Conservation (phyloP, 2,888 invertebrate genomes). For the Uropetala carovei region DNA sequence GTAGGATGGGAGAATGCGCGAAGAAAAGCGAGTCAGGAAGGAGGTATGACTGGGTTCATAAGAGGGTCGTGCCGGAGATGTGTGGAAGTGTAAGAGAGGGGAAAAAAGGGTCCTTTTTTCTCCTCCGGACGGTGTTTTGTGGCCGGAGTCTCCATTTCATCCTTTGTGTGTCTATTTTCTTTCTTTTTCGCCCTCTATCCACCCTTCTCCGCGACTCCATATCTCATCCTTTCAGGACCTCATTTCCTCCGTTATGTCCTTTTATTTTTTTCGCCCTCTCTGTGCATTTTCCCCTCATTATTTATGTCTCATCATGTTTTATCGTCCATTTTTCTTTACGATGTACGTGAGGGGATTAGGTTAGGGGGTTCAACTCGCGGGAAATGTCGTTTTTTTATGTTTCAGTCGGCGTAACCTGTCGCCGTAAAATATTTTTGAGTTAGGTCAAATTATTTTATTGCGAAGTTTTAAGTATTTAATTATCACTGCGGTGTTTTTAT, state of each 20-base stretch:
- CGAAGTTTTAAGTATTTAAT: background rate
- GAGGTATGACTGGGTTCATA: background rate
- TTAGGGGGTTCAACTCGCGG: background rate
- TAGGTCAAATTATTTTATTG: too few species aligned
- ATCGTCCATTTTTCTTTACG: background rate
- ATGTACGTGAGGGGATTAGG: background rate
- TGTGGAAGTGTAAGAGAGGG: background rate
- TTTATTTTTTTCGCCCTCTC: background rate
- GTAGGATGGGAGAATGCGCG: background rate
- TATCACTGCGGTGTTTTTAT: background rate
- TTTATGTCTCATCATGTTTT: constrained; percentile 33
- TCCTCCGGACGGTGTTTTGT: background rate
- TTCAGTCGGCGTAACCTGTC: background rate
- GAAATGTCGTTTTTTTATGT: background rate
- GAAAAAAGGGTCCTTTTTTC: background rate
- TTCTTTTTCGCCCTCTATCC: background rate
- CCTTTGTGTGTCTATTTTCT: constrained; percentile 18
- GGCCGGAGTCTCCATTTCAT: constrained; percentile 21
- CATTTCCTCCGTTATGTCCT: background rate
- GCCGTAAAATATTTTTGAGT: too few species aligned
- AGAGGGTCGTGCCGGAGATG: background rate
- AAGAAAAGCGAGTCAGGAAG: background rate
- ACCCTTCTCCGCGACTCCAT: background rate
- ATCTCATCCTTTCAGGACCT: constrained; percentile 36
- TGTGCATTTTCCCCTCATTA: constrained; percentile 31